phyloP scores from a whole-genome alignment of 2,888 invertebrate species.

The Drosophila flavopinicola region DNA sequence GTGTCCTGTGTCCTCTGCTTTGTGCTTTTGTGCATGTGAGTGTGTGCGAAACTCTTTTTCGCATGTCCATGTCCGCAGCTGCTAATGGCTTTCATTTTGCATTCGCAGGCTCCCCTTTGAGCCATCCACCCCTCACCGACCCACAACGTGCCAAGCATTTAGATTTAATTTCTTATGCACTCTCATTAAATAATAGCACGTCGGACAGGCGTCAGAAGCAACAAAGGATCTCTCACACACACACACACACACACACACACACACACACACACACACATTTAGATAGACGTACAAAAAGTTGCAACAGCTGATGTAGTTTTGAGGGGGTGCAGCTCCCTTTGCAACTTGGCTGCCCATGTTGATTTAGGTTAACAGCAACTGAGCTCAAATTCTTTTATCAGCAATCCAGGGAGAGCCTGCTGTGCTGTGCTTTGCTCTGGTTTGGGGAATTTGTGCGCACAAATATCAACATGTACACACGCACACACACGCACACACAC shows the following conservation, averaged over 20 bases:
- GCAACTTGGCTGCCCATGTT: slow-evolving; percentile 49
- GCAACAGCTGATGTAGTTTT: slow-evolving; percentile 39
- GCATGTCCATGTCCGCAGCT: slow-evolving; percentile 31
- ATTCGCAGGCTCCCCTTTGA: neutral
- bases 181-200: slow-evolving; percentile 61
- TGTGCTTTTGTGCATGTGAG: slow-evolving; percentile 4
- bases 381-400: slow-evolving; percentile 49
- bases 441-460: slow-evolving; percentile 35
- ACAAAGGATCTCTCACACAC: too few species aligned
- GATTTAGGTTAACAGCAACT: slow-evolving; percentile 54
- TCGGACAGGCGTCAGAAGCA: slow-evolving; percentile 4
- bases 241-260: slow-evolving; percentile 9
- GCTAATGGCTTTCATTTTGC: slow-evolving; percentile 48
- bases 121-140: neutral
- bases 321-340: slow-evolving; percentile 32
- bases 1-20: slow-evolving; percentile 3
- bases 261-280: neutral
- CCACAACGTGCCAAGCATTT: slow-evolving; percentile 46
- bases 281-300: slow-evolving; percentile 19
- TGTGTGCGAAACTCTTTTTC: slow-evolving; percentile 27
- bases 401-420: slow-evolving; percentile 34
- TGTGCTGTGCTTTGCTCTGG: slow-evolving; percentile 20
- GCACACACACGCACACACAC: neutral
- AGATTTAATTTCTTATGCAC: slow-evolving; percentile 65
- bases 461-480: slow-evolving; percentile 10